These are phyloP conservation scores for Tetanocera ferruginea DNA, from an alignment of 2,888 invertebrate species.

Conservation along the genomic window DNA sequence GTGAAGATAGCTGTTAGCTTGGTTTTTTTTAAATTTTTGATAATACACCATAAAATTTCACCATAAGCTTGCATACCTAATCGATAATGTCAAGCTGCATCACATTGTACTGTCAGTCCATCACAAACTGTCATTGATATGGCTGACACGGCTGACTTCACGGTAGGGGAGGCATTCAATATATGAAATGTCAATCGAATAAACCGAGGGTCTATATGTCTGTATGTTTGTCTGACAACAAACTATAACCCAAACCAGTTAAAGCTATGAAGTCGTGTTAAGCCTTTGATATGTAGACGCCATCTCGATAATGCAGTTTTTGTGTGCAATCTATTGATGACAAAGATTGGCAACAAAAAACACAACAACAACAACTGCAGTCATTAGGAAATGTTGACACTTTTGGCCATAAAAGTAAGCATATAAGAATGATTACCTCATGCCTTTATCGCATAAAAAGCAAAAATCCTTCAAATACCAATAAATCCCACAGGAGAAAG, in stretches of 20 bases:
- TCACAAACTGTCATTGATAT: background rate
- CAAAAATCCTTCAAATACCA: background rate
- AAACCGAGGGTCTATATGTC: background rate
- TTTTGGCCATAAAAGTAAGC: background rate
- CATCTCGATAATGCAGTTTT: slow-evolving; percentile 1
- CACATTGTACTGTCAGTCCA: slow-evolving; percentile 27
- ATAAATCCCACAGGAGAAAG: background rate
- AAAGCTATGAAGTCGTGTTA: no score
- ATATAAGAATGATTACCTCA: background rate
- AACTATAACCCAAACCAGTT: no score
- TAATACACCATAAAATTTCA: background rate
- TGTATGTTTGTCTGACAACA: background rate
- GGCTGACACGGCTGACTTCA: background rate
- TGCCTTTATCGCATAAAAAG: background rate
- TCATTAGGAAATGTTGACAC: background rate
- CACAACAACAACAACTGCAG: background rate
- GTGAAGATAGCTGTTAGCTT: no score
- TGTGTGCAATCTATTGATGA: background rate
- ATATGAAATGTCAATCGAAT: background rate
- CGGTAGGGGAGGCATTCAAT: background rate
- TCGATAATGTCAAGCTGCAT: slow-evolving; percentile 23
- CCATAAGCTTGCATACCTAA: background rate
- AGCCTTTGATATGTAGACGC: background rate
- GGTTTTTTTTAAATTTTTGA: background rate
- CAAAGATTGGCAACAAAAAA: background rate